A percentile compares a stretch with the other conserved stretches of the same genome.
phyloP scores from a whole-genome alignment of 1,140 invertebrate species.

The Ceratina japonica region DNA sequence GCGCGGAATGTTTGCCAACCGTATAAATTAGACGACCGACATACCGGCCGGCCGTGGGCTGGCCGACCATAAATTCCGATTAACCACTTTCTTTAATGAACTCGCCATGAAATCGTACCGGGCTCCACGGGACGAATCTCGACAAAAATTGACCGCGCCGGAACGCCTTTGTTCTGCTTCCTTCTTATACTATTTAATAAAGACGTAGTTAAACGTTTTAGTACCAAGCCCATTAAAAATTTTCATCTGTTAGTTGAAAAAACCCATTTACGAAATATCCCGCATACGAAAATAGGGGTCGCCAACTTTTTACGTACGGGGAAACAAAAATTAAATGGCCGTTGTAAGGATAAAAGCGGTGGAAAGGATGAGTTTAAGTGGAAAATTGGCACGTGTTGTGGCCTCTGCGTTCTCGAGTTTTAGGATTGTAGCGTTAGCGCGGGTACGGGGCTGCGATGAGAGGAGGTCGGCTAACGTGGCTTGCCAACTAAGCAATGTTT shows the following conservation, averaged over 20 bases:
- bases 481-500: constrained; percentile 33
- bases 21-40: constrained; percentile 23
- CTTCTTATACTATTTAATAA: too few relatives aligned
- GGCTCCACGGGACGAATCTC: not conserved
- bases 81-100: constrained; percentile 36
- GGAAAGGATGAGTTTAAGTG: constrained; percentile 20
- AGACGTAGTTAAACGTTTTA: too few relatives aligned
- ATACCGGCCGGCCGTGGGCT: not conserved
- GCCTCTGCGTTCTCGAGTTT: not conserved
- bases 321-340: too few relatives aligned
- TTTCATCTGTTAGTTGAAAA: too few relatives aligned
- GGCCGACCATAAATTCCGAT: constrained; percentile 14
- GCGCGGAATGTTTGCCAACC: constrained; percentile 4
- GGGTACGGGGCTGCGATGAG: not conserved
- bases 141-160: not conserved
- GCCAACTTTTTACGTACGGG: too few relatives aligned
- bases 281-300: too few relatives aligned
- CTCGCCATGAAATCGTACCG: not conserved
- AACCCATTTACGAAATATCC: too few relatives aligned
- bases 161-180: not conserved
- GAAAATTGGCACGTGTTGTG: constrained; percentile 27
- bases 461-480: constrained; percentile 19
- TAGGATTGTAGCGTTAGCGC: not conserved
- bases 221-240: too few relatives aligned
- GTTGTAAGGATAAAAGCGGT: not conserved